phyloP scores from a whole-genome alignment of 1,140 invertebrate genomes.

The Triops cancriformis region DNA sequence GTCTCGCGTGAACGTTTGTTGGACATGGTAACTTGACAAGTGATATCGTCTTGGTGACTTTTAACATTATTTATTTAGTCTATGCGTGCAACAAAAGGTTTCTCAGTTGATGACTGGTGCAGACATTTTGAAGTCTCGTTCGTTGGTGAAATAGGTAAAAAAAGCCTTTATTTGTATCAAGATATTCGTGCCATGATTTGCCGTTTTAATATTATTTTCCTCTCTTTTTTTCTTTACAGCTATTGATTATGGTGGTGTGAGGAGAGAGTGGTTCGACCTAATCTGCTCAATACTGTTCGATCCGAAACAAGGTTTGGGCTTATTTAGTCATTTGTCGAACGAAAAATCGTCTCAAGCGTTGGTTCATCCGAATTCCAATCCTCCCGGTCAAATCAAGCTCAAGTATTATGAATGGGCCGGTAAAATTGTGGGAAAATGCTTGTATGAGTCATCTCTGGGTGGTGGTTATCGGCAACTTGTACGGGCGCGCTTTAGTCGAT shows the following conservation, averaged over 20 bases:
- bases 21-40: constrained; percentile 50
- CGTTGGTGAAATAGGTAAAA: constrained; percentile 79
- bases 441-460: constrained; percentile 83
- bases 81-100: constrained; percentile 73
- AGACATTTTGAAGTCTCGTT: constrained; percentile 87
- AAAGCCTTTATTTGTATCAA: constrained; percentile 19
- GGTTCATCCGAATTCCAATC: constrained; percentile 73
- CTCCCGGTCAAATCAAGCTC: constrained; percentile 62
- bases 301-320: constrained; percentile 52
- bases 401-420: constrained; percentile 91
- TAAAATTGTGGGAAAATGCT: constrained; percentile 84
- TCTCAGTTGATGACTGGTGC: constrained; percentile 78
- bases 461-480: constrained; percentile 79
- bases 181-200: background rate
- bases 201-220: background rate
- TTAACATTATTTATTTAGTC: constrained; percentile 42
- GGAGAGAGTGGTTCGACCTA: constrained; percentile 88
- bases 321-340: constrained; percentile 79
- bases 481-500: constrained; percentile 77
- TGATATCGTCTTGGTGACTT: background rate
- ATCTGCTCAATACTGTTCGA: constrained; percentile 80
- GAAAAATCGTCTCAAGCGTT: constrained; percentile 54
- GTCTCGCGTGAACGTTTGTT: constrained; percentile 69
- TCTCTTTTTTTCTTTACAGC: constrained; percentile 45
- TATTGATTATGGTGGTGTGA: constrained; percentile 85